Conservation (phyloP, 2,113 vertebrate species). For the Alosa alosa region DNA sequence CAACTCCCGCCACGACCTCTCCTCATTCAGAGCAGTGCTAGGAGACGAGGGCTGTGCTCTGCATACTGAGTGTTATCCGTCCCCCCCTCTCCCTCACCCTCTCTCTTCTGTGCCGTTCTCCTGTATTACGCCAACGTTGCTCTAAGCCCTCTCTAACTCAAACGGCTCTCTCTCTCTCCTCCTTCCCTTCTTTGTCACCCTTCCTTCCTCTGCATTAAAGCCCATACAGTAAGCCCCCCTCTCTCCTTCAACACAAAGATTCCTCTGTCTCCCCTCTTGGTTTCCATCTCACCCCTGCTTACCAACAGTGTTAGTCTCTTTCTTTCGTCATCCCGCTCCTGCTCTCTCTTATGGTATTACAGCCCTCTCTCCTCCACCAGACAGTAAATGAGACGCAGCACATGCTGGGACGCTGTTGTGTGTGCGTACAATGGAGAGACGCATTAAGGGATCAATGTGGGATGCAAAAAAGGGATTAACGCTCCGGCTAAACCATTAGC, state of each 20-base stretch:
- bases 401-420: conserved; percentile 14
- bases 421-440: conserved; percentile 16
- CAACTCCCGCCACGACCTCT: background rate
- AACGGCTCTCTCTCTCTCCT: background rate
- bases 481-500: conserved; percentile 45
- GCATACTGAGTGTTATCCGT: background rate
- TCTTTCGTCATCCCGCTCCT: background rate
- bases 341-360: background rate
- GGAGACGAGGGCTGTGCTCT: background rate
- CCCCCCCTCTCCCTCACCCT: background rate
- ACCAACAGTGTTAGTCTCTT: conserved; percentile 3
- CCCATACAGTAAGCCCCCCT: background rate
- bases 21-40: background rate
- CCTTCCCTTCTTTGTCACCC: background rate
- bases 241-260: background rate
- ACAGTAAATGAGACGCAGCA: conserved; percentile 20
- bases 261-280: background rate
- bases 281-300: background rate
- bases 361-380: conserved; percentile 7
- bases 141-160: background rate
- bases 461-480: conserved; percentile 35
- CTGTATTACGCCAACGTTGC: background rate
- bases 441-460: conserved; percentile 40
- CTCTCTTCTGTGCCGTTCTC: background rate
- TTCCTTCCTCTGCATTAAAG: background rate